Base-by-base conservation (phyloP, 2,113 vertebrate genomes). In the Misgurnus mizolepis region DNA sequence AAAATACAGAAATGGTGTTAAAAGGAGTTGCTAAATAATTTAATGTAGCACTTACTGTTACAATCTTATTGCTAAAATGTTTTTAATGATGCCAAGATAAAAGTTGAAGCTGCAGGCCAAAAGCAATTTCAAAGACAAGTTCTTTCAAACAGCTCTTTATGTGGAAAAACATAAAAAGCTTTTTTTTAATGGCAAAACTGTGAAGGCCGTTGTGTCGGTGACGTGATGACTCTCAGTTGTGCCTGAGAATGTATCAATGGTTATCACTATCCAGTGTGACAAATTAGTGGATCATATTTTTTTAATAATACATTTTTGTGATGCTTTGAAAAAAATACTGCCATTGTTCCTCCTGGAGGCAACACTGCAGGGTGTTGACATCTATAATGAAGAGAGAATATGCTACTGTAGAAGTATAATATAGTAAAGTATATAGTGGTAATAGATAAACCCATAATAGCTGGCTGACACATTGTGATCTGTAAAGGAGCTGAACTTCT, bases 121-220 rank as follows among this genome's bases (percentile, higher is more conserved):
- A 72, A 56, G 39, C 15, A 0, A 72, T 10, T 11, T 56, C 3
- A 71, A 7, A 72, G 17, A 40, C 3, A 41, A 15, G 27, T n/a
- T 71, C 69, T 56, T 41, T 7, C 50, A 56, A 58, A 58, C 55
- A 58, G 55, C 17, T 58, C n/a, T 58, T 58, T 58, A 58, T 58
- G 17, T 58, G 55, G 50, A 39, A 53, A 39, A 70, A 70, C 47
- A 9, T 3, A 7, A 58, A 58, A 5, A n/a, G 17, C 7, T 17
- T 18, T 18, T 58, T 55, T 55, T 18, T 18, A 18, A n/a, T n/a
- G 55, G 55, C 39, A 53, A 17, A 55, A 5, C 47, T 68, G 45
- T 68, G 27, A 34, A 53, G 5, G 17, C 17, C 7, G 55, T n/a
- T 58, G 18, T 58, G n/a, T 6, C 4, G 15, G 14, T 15, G 50